phyloP scores from a whole-genome alignment of 2,113 vertebrate species.

The Amazona guildingii region DNA sequence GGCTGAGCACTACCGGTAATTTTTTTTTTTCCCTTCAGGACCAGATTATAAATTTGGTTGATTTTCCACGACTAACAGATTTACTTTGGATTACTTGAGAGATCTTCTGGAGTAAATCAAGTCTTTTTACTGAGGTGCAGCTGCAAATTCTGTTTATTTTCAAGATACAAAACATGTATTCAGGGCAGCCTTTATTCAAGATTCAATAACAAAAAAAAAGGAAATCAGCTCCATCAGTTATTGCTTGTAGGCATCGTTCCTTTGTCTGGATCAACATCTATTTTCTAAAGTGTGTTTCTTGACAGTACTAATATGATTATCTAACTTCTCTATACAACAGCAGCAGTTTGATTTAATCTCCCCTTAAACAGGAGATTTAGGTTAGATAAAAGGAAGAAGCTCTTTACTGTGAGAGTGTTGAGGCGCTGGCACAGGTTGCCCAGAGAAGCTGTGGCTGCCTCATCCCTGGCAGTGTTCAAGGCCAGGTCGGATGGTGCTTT shows the following conservation, averaged over 20 bases:
- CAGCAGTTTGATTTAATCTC: neutral
- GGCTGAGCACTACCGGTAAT: neutral
- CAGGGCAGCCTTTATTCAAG: neutral
- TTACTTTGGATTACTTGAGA: neutral
- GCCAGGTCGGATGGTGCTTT: neutral
- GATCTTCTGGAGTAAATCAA: neutral
- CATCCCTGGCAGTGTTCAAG: neutral
- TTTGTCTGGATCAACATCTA: neutral
- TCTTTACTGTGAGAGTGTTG: neutral
- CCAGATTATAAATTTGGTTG: neutral
- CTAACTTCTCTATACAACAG: neutral
- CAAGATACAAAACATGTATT: neutral
- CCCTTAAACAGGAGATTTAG: neutral
- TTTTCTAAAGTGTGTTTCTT: slow-evolving; percentile 8
- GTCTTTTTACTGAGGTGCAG: neutral
- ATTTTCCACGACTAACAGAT: neutral
- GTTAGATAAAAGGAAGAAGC: neutral
- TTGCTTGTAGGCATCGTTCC: neutral
- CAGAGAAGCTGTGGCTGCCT: neutral
- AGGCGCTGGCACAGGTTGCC: neutral
- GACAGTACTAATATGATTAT: neutral
- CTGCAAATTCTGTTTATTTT: neutral
- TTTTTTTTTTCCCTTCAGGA: neutral
- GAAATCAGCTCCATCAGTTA: neutral
- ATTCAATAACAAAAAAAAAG: neutral